Conservation (phyloP, 2,888 invertebrate species). For the Hipparchia sbordonii region DNA sequence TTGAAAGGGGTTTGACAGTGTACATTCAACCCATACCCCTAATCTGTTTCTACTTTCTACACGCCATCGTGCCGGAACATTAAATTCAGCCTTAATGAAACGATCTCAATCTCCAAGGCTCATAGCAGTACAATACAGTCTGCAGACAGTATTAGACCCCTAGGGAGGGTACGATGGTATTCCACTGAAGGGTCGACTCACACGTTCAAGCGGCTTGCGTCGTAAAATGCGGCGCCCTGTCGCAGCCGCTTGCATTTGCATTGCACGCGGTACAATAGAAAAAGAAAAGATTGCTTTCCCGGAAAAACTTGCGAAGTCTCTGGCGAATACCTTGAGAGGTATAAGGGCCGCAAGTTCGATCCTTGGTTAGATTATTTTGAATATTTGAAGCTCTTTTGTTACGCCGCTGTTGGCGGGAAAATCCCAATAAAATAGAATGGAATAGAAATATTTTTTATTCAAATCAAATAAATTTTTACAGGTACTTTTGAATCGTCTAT, state of each 20-base stretch:
- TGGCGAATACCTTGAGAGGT: conserved; percentile 2
- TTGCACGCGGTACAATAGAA: conserved; percentile 23
- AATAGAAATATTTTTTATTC: too few relatives aligned
- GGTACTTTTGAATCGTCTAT: too few relatives aligned
- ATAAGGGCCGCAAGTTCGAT: not conserved
- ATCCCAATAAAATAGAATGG: too few relatives aligned
- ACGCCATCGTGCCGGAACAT: too few relatives aligned
- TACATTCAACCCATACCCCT: too few relatives aligned
- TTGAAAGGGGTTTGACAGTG: too few relatives aligned
- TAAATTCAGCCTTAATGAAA: not conserved
- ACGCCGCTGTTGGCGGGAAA: too few relatives aligned
- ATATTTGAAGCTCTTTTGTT: not conserved
- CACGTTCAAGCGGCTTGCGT: conserved; percentile 28
- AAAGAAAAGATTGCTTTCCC: conserved; percentile 13
- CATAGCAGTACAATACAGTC: not conserved
- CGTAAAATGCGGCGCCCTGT: conserved; percentile 33
- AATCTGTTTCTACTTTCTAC: too few relatives aligned
- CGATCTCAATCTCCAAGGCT: not conserved
- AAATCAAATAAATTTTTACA: too few relatives aligned
- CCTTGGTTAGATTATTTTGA: not conserved
- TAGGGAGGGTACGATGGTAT: conserved; percentile 19
- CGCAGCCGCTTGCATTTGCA: conserved; percentile 31
- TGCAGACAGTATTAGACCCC: not conserved
- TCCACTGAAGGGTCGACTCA: conserved; percentile 21
- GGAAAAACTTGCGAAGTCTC: conserved; percentile 10